Percentiles rank a stretch among this genome's conserved stretches.
These are phyloP conservation scores for Zelleria hepariella DNA, from an alignment of 2,888 invertebrate genomes.

Conservation along the genomic window DNA sequence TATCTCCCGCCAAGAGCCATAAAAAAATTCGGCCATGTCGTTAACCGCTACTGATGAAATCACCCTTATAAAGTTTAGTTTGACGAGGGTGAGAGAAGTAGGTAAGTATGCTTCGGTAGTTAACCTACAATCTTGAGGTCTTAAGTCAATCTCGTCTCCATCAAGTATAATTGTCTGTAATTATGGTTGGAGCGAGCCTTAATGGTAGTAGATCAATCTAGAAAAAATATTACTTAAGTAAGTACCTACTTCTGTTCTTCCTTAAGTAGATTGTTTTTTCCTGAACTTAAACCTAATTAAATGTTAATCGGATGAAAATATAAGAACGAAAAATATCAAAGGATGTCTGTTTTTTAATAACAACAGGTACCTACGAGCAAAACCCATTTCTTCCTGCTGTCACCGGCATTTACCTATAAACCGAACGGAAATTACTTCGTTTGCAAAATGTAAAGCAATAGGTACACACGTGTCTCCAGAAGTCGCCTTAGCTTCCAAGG, in stretches of 20 bases:
- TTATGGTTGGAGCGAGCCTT: no score
- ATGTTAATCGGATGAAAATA: neutral
- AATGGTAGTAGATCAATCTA: neutral
- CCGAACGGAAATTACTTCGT: neutral
- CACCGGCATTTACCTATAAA: neutral
- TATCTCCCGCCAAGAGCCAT: neutral
- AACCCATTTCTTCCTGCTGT: neutral
- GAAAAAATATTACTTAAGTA: no score
- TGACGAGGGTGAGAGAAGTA: neutral
- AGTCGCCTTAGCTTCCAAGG: neutral
- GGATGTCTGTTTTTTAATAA: neutral
- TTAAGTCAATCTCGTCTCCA: no score
- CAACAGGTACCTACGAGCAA: neutral
- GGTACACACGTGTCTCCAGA: neutral
- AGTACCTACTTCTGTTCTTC: no score
- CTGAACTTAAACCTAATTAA: no score
- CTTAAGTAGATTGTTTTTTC: no score
- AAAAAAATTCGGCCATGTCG: neutral
- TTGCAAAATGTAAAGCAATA: neutral
- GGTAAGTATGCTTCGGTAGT: neutral
- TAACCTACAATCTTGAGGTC: no score
- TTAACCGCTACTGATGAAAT: constrained; percentile 1
- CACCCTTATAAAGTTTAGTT: neutral
- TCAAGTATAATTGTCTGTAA: no score
- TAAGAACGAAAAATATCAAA: no score